Conservation (phyloP, 2,797 vertebrate species). For the Falco peregrinus region DNA sequence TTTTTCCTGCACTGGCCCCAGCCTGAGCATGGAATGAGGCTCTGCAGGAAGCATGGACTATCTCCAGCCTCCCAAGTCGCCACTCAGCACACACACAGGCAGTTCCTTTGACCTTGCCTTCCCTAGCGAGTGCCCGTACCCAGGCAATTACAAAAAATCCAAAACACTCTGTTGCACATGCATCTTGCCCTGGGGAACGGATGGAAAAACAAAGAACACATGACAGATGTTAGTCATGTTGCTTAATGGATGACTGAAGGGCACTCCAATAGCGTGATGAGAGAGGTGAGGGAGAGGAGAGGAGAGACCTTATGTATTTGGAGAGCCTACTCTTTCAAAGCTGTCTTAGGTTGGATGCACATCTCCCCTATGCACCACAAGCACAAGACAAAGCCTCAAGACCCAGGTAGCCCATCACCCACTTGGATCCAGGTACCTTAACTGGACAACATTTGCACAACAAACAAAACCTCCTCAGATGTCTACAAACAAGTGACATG, state of each 20-base stretch:
- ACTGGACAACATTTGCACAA: background rate
- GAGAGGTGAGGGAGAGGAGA: too few species aligned
- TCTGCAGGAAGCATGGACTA: fast-evolving
- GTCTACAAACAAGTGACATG: background rate
- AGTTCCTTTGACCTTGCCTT: background rate
- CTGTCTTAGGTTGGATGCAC: background rate
- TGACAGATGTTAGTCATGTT: conserved; percentile 28
- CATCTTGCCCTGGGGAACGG: background rate
- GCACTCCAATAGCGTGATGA: background rate
- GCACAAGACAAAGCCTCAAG: background rate
- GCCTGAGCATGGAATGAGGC: background rate
- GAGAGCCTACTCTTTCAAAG: background rate
- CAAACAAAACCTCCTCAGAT: background rate
- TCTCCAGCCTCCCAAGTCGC: background rate
- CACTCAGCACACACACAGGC: fast-evolving
- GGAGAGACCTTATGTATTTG: background rate
- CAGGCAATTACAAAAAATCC: background rate
- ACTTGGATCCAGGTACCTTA: background rate
- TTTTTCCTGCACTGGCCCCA: background rate
- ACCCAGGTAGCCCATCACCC: background rate
- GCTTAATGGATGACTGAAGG: conserved; percentile 9
- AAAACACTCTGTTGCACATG: background rate
- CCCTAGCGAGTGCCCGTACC: background rate
- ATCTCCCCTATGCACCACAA: fast-evolving
- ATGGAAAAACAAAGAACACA: conserved; percentile 2